These are phyloP conservation scores for Biston betularia DNA, from an alignment of 2,888 invertebrate genomes.

Conservation along the genomic window DNA sequence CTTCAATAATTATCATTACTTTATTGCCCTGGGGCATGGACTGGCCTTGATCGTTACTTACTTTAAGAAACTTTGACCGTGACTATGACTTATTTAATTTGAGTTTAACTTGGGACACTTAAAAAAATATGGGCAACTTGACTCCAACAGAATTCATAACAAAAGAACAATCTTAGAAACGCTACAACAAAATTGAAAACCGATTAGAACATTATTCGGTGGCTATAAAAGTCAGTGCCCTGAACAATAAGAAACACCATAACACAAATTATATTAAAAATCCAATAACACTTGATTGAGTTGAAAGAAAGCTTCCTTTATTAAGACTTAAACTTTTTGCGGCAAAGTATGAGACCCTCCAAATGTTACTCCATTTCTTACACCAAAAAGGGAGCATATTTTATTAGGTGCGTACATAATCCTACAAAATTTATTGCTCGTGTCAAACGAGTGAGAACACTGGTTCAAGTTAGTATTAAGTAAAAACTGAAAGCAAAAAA, in stretches of 20 bases:
- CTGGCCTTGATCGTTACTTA: too few relatives aligned
- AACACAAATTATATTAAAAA: slow-evolving; percentile 15
- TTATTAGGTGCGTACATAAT: slow-evolving; percentile 52
- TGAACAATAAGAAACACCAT: neutral
- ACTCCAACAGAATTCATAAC: too few relatives aligned
- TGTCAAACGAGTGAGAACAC: slow-evolving; percentile 46
- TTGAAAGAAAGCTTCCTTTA: slow-evolving; percentile 27
- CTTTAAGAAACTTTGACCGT: too few relatives aligned
- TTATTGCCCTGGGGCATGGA: too few relatives aligned
- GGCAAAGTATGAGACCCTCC: slow-evolving; percentile 32
- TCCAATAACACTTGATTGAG: slow-evolving; percentile 30
- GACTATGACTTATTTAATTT: too few relatives aligned
- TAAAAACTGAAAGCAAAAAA: slow-evolving; percentile 51
- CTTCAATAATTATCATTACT: too few relatives aligned
- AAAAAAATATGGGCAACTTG: too few relatives aligned
- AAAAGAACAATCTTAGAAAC: too few relatives aligned
- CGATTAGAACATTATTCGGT: too few relatives aligned
- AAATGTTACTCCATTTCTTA: slow-evolving; percentile 38
- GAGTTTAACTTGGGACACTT: too few relatives aligned
- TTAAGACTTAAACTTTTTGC: slow-evolving; percentile 38
- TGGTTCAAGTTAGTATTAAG: slow-evolving; percentile 31
- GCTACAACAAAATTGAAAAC: too few relatives aligned
- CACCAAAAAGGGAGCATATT: slow-evolving; percentile 45
- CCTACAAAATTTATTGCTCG: slow-evolving; percentile 51
- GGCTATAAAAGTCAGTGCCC: too few relatives aligned